Conservation (phyloP, 2,113 vertebrate species). For the Rana temporaria region DNA sequence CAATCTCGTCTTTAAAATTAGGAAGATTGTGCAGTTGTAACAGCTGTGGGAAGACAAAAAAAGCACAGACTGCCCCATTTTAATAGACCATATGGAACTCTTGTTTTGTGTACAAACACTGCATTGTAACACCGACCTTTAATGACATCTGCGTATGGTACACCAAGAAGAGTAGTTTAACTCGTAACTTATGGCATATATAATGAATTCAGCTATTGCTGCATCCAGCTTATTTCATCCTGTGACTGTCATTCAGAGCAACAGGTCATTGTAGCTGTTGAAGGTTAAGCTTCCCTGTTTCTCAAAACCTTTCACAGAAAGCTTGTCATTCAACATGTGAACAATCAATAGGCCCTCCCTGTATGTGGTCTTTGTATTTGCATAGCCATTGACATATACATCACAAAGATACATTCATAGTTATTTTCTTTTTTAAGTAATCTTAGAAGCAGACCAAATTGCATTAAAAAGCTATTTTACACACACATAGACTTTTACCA, state of each 20-base stretch:
- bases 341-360: too few species aligned
- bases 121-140: conserved; percentile 94
- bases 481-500: too few species aligned
- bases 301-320: neutral
- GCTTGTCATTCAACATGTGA: conserved; percentile 56
- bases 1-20: conserved; percentile 72
- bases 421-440: too few species aligned
- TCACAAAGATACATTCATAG: too few species aligned
- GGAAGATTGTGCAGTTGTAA: conserved; percentile 76
- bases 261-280: conserved; percentile 8
- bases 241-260: conserved; percentile 32
- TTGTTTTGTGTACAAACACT: conserved; percentile 90
- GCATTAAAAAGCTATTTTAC: too few species aligned
- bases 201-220: conserved; percentile 84
- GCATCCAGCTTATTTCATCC: conserved; percentile 18
- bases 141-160: conserved; percentile 88
- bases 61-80: conserved; percentile 86
- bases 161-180: conserved; percentile 87
- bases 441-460: too few species aligned
- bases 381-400: too few species aligned
- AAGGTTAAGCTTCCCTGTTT: neutral
- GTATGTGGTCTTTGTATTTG: too few species aligned
- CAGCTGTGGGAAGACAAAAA: conserved; percentile 90
- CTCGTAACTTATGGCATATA: conserved; percentile 97
- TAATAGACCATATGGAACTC: conserved; percentile 99